A percentile compares a stretch with the other conserved stretches of the same genome.
These are phyloP conservation scores for Amazonetta brasiliensis DNA, from an alignment of 2,797 vertebrate genomes.

Conservation along the genomic window DNA sequence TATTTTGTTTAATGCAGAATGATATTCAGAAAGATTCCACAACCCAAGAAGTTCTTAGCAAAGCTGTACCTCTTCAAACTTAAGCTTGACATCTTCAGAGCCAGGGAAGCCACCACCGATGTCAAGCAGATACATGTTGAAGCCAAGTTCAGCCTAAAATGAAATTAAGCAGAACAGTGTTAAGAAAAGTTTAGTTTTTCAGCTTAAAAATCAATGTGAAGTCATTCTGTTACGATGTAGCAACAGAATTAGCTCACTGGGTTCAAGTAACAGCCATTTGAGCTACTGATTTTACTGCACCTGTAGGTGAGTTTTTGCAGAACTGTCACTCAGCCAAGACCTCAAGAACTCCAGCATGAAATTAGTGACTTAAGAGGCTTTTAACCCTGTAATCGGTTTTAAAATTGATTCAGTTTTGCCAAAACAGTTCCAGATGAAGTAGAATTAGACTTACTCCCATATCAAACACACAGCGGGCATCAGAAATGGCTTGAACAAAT, in stretches of 20 bases:
- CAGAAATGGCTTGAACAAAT: constrained; percentile 91
- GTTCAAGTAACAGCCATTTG: neutral
- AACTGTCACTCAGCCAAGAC: neutral
- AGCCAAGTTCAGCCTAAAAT: constrained; percentile 89
- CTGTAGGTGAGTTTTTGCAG: neutral
- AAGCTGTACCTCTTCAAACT: constrained; percentile 94
- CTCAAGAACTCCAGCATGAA: neutral
- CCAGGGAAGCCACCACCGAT: constrained; percentile 98
- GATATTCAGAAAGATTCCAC: neutral
- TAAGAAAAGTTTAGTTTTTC: neutral
- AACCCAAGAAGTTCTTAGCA: neutral
- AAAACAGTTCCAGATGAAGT: neutral
- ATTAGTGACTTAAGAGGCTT: neutral
- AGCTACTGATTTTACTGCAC: neutral
- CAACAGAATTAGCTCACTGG: neutral
- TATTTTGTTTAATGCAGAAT: neutral
- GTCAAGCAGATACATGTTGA: constrained; percentile 92
- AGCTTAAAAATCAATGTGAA: neutral
- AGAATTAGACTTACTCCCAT: constrained; percentile 88
- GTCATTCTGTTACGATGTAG: neutral
- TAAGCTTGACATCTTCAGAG: constrained; percentile 91
- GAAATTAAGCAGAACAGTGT: neutral
- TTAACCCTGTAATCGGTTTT: neutral
- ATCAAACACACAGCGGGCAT: constrained; percentile 95
- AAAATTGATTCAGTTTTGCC: neutral